Conservation (phyloP, 1,140 invertebrate species). For the Ostrea edulis region DNA sequence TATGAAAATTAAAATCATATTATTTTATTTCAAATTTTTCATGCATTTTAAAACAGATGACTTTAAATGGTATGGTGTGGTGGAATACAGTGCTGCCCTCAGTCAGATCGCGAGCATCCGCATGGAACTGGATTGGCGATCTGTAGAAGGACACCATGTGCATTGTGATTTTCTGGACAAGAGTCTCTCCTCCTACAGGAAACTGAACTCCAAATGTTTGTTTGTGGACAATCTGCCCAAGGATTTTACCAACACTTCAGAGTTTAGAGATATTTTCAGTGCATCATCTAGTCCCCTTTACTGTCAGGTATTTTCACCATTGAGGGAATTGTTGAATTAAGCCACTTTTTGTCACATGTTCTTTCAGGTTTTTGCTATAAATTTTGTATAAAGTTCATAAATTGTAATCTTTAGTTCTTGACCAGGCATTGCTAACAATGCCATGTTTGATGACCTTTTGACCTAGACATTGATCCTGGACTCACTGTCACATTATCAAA, state of each 20-base stretch:
- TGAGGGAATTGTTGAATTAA: no score
- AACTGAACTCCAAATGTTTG: slow-evolving; percentile 82
- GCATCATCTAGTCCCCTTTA: slow-evolving; percentile 82
- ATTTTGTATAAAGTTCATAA: no score
- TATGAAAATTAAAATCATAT: no score
- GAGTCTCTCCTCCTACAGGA: slow-evolving; percentile 76
- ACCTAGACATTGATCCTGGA: no score
- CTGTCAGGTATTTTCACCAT: slow-evolving; percentile 80
- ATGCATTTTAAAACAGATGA: slow-evolving; percentile 71
- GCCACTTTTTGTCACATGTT: no score
- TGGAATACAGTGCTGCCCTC: slow-evolving; percentile 81
- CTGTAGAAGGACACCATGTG: slow-evolving; percentile 77
- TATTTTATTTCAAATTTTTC: no score
- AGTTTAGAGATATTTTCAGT: slow-evolving; percentile 82
- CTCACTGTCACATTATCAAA: no score
- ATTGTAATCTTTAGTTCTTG: no score
- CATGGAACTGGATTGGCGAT: slow-evolving; percentile 80
- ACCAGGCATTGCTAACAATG: no score
- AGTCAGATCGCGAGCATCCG: slow-evolving; percentile 78
- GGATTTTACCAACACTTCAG: slow-evolving; percentile 81
- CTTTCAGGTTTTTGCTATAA: no score
- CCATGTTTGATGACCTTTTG: no score
- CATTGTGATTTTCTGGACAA: slow-evolving; percentile 81
- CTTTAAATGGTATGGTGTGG: slow-evolving; percentile 84
- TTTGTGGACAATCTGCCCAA: slow-evolving; percentile 82